Conservation (phyloP, 2,113 vertebrate species). For the Notechis scutatus region DNA sequence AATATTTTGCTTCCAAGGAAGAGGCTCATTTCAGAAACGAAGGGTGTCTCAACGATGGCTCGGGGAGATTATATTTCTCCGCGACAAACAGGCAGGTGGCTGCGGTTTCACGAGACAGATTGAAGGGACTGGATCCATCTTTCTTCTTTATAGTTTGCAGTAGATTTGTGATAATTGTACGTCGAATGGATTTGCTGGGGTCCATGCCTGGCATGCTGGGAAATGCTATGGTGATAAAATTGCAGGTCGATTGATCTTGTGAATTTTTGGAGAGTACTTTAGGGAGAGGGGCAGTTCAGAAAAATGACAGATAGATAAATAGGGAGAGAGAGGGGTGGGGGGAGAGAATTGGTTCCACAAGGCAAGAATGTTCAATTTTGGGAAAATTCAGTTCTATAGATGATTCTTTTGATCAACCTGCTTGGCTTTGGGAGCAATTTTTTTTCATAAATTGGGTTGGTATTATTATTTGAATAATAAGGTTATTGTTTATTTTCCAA, state of each 20-base stretch:
- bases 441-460: neutral
- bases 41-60: rapidly evolving
- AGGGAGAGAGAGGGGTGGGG: too few relatives aligned
- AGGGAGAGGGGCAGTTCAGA: neutral
- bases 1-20: slow-evolving; percentile 29
- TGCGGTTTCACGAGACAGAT: neutral
- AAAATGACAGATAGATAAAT: neutral
- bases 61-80: neutral
- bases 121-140: neutral
- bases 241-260: neutral
- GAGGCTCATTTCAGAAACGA: neutral
- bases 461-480: neutral
- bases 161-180: neutral
- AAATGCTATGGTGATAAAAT: neutral
- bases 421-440: neutral
- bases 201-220: neutral
- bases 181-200: neutral
- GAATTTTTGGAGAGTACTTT: neutral
- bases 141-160: neutral
- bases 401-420: neutral
- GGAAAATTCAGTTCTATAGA: neutral
- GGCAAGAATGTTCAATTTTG: neutral
- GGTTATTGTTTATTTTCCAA: neutral
- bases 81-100: neutral
- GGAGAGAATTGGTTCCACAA: neutral